Base-by-base conservation (phyloP, 1,140 invertebrate species). In the Bradynema listronoti region DNA sequence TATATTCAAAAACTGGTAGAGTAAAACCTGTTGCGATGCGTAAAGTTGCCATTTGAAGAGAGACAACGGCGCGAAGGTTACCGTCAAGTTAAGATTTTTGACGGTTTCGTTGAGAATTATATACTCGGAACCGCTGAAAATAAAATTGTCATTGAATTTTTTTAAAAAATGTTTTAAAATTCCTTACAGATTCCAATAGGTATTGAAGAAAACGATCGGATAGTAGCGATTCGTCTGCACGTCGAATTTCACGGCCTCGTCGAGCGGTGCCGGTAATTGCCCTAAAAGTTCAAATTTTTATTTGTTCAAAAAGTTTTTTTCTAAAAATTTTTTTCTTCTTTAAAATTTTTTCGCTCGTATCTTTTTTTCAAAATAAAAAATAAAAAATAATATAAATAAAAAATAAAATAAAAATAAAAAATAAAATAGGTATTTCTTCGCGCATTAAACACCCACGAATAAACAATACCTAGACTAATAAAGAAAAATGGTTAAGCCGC, bases 31-130 rank as follows among this genome's bases (percentile, higher is more conserved):
- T 80, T 97, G 93, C 6, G 91, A 90, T 34, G 83, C 81, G 80
- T 96, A 98, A 58, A 99, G 79, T 81, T 99, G 94, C 91, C 91
- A 98, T 78, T 91, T 92, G 77, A 97, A 91, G 64, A 98, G 83
- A 55, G 89, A 90, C 27, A 98, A 78, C 1, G 94, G 94, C 75
- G 91, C 87, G 79, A 86, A 94, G n/a, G 88, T 95, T 54, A 99
- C 71, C 42, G 84, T 81, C 19, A 85, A 66, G 63, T 83, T 83
- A 42, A 85, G 70, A 29, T 66, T 58, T 46, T 58, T 61, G 7
- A 86, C 82, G 7, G 88, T 89, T 39, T 88, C 82, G 80, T 98
- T 98, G 39, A 99, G 85, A 1, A 91, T 91, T 63, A 86, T 84
- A 82, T 98, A 99, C 72, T 99, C 95, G 63, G 87, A 84, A 75